Conservation (phyloP, 1,140 invertebrate genomes). For the Aleiodes sp. region DNA sequence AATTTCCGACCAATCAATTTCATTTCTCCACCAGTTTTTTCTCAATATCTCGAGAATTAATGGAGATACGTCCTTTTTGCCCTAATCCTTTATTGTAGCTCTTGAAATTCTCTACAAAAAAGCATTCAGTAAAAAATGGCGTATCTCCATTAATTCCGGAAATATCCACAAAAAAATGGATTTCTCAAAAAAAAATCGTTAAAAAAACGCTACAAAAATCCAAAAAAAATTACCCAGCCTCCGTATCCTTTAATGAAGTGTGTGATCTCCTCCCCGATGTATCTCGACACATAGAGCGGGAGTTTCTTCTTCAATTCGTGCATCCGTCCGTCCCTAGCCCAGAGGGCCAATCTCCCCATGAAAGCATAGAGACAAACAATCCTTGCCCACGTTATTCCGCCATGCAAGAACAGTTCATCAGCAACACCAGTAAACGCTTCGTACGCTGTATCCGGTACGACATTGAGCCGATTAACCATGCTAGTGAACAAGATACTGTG, state of each 20-base stretch:
- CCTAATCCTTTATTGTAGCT: too few relatives aligned
- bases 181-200: background rate
- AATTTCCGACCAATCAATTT: too few relatives aligned
- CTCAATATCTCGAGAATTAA: too few relatives aligned
- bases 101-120: too few relatives aligned
- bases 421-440: slow-evolving; percentile 69
- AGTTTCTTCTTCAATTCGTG: slow-evolving; percentile 58
- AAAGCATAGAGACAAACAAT: slow-evolving; percentile 73
- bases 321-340: slow-evolving; percentile 66
- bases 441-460: slow-evolving; percentile 67
- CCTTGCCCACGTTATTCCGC: slow-evolving; percentile 70
- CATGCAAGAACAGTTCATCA: slow-evolving; percentile 70
- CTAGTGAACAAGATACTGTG: slow-evolving; percentile 71
- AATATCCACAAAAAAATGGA: slow-evolving; percentile 22
- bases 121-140: too few relatives aligned
- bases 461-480: slow-evolving; percentile 70
- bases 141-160: too few relatives aligned
- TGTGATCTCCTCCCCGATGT: slow-evolving; percentile 59
- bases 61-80: too few relatives aligned
- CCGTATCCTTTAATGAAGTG: slow-evolving; percentile 63
- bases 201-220: too few relatives aligned
- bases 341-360: slow-evolving; percentile 68
- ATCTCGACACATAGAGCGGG: slow-evolving; percentile 61
- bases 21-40: too few relatives aligned
- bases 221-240: slow-evolving; percentile 63